Base-by-base conservation (phyloP, 2,888 invertebrate species). In the Chrysolina americana region DNA sequence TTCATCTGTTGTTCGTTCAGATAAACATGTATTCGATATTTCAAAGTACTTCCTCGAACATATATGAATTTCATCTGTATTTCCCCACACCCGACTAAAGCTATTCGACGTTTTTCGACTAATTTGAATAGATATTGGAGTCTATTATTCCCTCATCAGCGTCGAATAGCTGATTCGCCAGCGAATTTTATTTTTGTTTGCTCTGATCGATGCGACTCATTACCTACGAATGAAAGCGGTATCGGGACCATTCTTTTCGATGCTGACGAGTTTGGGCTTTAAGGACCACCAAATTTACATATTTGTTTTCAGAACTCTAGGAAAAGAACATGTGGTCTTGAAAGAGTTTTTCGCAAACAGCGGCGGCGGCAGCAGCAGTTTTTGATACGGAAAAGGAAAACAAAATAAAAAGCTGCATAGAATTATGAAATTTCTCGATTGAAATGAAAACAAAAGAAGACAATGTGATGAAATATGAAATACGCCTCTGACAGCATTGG, bases 111-210 rank as follows among this genome's bases (percentile, higher is more conserved):
- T 59, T 28, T 28, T 36, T 36, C 59, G 50, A 63, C 75, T 75
- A 72, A 75, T 75, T 75, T 75, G 75, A 75, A 75, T 75, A 75
- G 70, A 75, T 75, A 75, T 75, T 72, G 75, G 62, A 63, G 75
- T 72, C 75, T 69, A 72, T 75, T 75, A 75, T 75, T 72, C 63
- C 48, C 63, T 69, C 75, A 72, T 75, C 75, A 75, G 28, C 68
- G 47, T 62, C 36, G 66, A 72, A 72, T 69, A 70, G 70, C 72
- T 75, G 71, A 75, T 53, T 72, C 75, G 50, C 69, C 66, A 62
- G 50, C 50, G 65, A 69, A 69, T 69, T 73, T 73, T 69, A 69
- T 73, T 75, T 68, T 72, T 75, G 65, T 64, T 71, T 64, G 56
- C 68, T 41, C 10, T 62, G 47, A 47, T 72, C 36, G 66, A 69